Evolutionary conservation across 2,113 vertebrate genomes (phyloP).

Genomic region (Oryctolagus cuniculus): DNA sequence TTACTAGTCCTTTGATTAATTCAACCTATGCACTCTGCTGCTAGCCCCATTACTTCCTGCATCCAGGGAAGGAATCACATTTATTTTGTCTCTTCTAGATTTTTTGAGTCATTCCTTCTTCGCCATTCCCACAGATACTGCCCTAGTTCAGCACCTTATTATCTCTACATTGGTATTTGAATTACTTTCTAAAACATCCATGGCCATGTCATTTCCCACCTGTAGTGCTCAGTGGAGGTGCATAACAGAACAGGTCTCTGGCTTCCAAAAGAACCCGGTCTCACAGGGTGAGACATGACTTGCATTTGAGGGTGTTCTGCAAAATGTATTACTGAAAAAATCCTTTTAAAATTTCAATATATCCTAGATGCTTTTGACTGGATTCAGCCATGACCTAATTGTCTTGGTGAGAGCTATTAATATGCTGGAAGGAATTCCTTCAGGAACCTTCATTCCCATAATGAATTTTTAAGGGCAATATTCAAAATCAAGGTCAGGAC

Average conservation of each 20-base stretch:
- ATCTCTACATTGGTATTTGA: neutral
- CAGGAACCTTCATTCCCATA: slow-evolving; percentile 63
- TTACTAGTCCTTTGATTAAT: neutral
- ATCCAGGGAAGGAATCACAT: neutral
- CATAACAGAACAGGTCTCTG: neutral
- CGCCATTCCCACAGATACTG: slow-evolving; percentile 27
- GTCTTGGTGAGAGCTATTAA: slow-evolving; percentile 77
- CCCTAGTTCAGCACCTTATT: slow-evolving; percentile 55
- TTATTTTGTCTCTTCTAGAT: neutral
- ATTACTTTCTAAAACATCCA: slow-evolving; percentile 1
- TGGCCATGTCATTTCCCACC: neutral
- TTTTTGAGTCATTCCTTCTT: slow-evolving; percentile 6
- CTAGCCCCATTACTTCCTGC: neutral
- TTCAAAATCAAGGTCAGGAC: slow-evolving; percentile 79
- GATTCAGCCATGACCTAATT: slow-evolving; percentile 78
- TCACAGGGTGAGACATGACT: neutral
- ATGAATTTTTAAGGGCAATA: slow-evolving; percentile 75
- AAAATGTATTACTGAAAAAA: slow-evolving; percentile 41
- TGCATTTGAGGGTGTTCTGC: slow-evolving; percentile 42
- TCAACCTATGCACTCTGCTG: neutral
- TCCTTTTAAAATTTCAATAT: slow-evolving; percentile 37
- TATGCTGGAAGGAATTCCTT: slow-evolving; percentile 68
- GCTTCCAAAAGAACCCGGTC: neutral
- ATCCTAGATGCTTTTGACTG: slow-evolving; percentile 62
- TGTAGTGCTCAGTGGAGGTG: neutral